Conservation (phyloP, 1,140 invertebrate species). For the Bombus pascuorum region DNA sequence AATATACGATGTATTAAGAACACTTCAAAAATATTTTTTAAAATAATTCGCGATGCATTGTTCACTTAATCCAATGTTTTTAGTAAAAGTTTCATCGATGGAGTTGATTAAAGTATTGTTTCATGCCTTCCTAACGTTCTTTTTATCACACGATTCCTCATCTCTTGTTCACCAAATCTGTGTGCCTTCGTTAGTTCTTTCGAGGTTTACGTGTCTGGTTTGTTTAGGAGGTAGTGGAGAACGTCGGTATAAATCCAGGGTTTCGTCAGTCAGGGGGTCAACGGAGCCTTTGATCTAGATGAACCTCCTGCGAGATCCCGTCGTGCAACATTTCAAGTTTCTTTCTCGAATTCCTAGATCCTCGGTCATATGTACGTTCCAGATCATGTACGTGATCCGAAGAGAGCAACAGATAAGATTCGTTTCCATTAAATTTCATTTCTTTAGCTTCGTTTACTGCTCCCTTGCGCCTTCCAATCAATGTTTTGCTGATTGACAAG, state of each 20-base stretch:
- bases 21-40: neutral
- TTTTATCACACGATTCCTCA: neutral
- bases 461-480: constrained; percentile 8
- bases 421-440: constrained; percentile 30
- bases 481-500: constrained; percentile 3
- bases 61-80: neutral
- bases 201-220: constrained; percentile 18
- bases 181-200: neutral
- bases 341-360: constrained; percentile 64
- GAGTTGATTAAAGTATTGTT: neutral
- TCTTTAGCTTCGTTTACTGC: neutral
- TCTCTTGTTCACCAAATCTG: neutral
- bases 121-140: too few relatives aligned
- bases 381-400: constrained; percentile 55
- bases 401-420: constrained; percentile 37
- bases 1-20: neutral
- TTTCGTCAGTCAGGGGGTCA: constrained; percentile 59
- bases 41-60: too few relatives aligned
- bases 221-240: constrained; percentile 43
- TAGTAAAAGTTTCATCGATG: neutral
- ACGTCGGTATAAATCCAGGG: constrained; percentile 52
- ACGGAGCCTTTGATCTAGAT: constrained; percentile 60
- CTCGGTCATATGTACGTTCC: constrained; percentile 32
- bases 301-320: constrained; percentile 48
- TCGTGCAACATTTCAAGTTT: constrained; percentile 55